phyloP scores from a whole-genome alignment of 2,113 vertebrate genomes.

The Micromys minutus region DNA sequence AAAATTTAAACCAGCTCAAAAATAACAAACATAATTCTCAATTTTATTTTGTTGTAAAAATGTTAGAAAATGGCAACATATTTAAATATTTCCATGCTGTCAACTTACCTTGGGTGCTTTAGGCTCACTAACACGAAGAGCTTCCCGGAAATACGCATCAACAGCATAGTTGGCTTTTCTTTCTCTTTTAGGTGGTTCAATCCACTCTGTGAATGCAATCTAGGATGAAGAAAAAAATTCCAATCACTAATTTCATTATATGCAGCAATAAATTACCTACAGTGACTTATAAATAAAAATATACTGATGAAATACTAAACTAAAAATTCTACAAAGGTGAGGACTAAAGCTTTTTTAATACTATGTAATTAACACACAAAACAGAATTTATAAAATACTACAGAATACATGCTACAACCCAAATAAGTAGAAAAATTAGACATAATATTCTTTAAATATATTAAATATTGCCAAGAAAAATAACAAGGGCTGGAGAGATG shows the following conservation, averaged over 20 bases:
- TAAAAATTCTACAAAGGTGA: neutral
- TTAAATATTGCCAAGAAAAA: too few relatives aligned
- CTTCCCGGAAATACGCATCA: constrained; percentile 98
- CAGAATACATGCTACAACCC: neutral
- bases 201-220: constrained; percentile 98
- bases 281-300: neutral
- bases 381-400: neutral
- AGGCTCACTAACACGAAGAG: constrained; percentile 97
- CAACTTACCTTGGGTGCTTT: constrained; percentile 96
- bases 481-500: too few relatives aligned
- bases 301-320: neutral
- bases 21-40: neutral
- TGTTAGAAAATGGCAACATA: neutral
- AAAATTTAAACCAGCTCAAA: constrained; percentile 17
- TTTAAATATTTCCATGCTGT: neutral
- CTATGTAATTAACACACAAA: neutral
- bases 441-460: neutral
- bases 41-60: neutral
- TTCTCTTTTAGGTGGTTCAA: constrained; percentile 98
- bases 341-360: neutral
- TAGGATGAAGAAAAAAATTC: constrained; percentile 67
- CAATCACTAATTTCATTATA: constrained; percentile 6
- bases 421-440: neutral
- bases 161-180: constrained; percentile 99
- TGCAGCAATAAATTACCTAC: neutral